Conservation (phyloP, 2,888 invertebrate species). For the Lacanobia oleracea region DNA sequence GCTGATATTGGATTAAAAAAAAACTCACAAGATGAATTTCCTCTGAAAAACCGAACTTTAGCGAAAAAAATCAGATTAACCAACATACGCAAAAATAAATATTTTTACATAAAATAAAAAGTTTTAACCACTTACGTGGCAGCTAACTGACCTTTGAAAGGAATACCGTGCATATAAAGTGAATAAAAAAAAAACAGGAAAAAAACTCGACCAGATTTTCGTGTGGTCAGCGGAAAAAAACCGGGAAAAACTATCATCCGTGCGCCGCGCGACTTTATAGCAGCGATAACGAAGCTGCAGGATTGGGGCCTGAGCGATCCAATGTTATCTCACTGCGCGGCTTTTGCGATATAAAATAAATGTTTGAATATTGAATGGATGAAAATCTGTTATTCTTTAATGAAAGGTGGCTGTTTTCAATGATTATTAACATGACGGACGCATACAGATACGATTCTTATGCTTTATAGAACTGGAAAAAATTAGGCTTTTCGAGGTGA, state of each 20-base stretch:
- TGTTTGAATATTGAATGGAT: constrained; percentile 45
- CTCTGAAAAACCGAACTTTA: neutral
- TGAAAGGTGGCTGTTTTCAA: constrained; percentile 28
- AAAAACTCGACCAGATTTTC: constrained; percentile 73
- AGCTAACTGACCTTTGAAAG: constrained; percentile 61
- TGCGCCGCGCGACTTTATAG: constrained; percentile 78
- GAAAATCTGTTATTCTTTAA: constrained; percentile 19
- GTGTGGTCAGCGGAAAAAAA: constrained; percentile 79
- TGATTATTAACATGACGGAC: constrained; percentile 5
- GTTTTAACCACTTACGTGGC: constrained; percentile 42
- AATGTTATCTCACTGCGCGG: constrained; percentile 65
- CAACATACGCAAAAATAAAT: neutral
- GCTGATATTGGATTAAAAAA: neutral
- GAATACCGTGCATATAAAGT: constrained; percentile 54
- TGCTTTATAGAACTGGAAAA: neutral
- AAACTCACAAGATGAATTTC: neutral
- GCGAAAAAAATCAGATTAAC: neutral
- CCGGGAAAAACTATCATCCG: constrained; percentile 78
- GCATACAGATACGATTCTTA: constrained; percentile 7
- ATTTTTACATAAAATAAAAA: constrained; percentile 33
- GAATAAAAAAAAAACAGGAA: constrained; percentile 55
- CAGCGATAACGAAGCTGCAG: constrained; percentile 78
- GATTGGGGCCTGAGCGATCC: constrained; percentile 66
- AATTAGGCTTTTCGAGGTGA: neutral
- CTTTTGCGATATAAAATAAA: constrained; percentile 58